phyloP scores from a whole-genome alignment of 2,797 vertebrate genomes.

The Pelobates cultripes region DNA sequence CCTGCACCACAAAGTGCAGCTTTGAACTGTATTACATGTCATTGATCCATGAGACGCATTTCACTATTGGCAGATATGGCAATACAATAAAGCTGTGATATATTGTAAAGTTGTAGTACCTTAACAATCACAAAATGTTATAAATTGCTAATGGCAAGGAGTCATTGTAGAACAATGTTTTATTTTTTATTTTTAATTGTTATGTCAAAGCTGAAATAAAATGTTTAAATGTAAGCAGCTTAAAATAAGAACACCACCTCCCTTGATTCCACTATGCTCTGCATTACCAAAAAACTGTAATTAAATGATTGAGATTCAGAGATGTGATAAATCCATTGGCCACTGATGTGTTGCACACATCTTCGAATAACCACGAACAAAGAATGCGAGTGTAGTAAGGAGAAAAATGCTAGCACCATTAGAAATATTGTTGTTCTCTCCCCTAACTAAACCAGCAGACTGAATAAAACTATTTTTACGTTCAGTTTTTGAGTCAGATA shows the following conservation, averaged over 20 bases:
- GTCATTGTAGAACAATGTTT: conserved; percentile 9
- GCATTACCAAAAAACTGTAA: neutral
- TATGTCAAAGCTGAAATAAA: conserved; percentile 37
- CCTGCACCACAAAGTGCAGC: neutral
- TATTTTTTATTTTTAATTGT: conserved; percentile 22
- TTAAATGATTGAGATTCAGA: neutral
- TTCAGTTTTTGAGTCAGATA: conserved; percentile 5
- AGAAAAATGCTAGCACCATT: conserved; percentile 36
- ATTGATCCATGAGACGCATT: neutral
- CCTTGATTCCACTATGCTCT: neutral
- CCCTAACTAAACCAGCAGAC: neutral
- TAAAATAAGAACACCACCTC: conserved; percentile 19
- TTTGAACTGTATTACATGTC: neutral
- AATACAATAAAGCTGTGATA: neutral
- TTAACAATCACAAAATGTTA: neutral
- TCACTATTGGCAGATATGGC: conserved; percentile 1
- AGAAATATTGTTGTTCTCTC: neutral
- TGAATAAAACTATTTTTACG: conserved; percentile 1
- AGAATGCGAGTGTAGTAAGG: neutral
- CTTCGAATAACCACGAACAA: neutral
- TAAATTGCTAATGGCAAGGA: conserved; percentile 23
- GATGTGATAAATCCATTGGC: no score
- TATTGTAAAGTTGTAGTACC: conserved; percentile 32
- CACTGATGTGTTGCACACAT: neutral
- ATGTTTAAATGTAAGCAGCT: conserved; percentile 36